phyloP scores from a whole-genome alignment of 2,113 vertebrate genomes.

The Eclectus roratus region DNA sequence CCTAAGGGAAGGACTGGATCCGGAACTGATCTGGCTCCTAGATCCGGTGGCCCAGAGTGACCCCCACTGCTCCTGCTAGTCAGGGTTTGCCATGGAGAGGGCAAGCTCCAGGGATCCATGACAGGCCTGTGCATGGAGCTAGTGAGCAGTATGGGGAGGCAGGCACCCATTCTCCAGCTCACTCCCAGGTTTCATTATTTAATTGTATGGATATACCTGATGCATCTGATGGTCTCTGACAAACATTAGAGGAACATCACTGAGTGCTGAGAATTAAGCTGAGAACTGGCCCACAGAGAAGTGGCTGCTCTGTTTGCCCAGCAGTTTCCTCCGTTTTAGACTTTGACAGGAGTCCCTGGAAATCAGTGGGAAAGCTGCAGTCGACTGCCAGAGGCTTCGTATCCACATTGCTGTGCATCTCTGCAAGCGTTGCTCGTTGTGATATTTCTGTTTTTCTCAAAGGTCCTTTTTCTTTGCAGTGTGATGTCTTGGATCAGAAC shows the following conservation, averaged over 20 bases:
- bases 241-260: background rate
- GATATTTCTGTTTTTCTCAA: conserved; percentile 15
- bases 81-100: background rate
- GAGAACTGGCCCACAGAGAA: accelerated
- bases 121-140: background rate
- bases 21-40: accelerated
- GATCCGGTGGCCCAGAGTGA: background rate
- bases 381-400: background rate
- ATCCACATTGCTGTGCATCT: accelerated
- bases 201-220: accelerated
- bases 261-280: background rate
- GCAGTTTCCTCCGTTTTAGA: background rate
- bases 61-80: background rate
- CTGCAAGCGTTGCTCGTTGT: background rate
- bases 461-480: conserved; percentile 72
- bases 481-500: conserved; percentile 84
- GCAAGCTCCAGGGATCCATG: background rate
- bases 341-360: background rate
- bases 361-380: background rate
- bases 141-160: background rate
- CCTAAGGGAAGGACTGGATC: background rate
- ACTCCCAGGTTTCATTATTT: accelerated
- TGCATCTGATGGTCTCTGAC: background rate
- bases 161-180: background rate
- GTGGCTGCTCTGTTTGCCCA: background rate